Base-by-base conservation (phyloP, 1,140 invertebrate genomes). In the Eurosta solidaginis region DNA sequence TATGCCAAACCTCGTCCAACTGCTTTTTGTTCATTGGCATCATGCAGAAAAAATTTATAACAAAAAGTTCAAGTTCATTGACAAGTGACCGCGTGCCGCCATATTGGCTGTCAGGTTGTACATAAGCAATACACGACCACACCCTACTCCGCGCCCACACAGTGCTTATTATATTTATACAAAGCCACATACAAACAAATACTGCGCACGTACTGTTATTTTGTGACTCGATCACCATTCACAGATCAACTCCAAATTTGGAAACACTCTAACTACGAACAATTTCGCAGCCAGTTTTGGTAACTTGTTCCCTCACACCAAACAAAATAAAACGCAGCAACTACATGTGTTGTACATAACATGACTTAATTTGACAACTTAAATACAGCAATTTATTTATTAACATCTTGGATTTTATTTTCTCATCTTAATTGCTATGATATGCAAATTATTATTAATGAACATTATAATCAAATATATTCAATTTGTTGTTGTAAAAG, bases 11-110 rank as follows among this genome's bases (percentile, higher is more conserved):
- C 10, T 54, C 12, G 5, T 10, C 22, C 9, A 54, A 25, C 50
- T 25, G 10, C 25, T 25, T 9, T 54, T 25, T 54, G 50, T 22
- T 25, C 10, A 10, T 29, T n/a, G n/a, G n/a, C n/a, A 22, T 54
- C 27, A 1, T 54, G 1, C 20, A 54, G 50, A 27, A 59, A 59
- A 59, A 59, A 1, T n/a, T 14, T 12, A n/a, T n/a, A 17, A 29
- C 52, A 17, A 33, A n/a, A n/a, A 59, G 33, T 59, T 59, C 54
- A 59, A 59, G 54, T 59, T 59, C 54, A 59, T 33, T 59, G 54
- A 33, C 54, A 59, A 59, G 27, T 17, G 54, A 59, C 54, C 54
- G 54, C 27, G 3, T 59, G 54, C 22, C 54, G 54, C 54, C 54
- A 59, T 59, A 59, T 59, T 59, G 54, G 25, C 54, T 59, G 54